Conservation (phyloP, 2,888 invertebrate species). For the Ectemnius continuus region DNA sequence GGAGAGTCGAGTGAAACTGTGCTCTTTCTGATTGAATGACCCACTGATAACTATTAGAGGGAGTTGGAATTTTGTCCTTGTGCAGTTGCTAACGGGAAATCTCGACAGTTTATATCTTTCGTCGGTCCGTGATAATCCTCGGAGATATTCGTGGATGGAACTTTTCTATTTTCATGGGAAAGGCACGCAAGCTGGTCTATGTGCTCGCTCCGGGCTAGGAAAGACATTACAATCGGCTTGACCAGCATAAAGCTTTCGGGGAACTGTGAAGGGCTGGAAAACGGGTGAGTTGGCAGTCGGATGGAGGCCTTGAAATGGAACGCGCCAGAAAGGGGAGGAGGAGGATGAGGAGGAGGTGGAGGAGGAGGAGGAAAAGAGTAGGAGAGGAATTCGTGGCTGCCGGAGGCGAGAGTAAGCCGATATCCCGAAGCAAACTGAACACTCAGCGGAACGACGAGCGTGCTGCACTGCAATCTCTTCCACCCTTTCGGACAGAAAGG, state of each 20-base stretch:
- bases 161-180: slow-evolving; percentile 23
- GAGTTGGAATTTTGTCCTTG: neutral
- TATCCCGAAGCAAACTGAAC: slow-evolving; percentile 51
- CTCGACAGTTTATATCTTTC: no score
- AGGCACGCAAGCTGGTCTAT: neutral
- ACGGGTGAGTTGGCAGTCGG: slow-evolving; percentile 15
- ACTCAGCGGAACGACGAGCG: slow-evolving; percentile 44
- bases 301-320: no score
- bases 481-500: slow-evolving; percentile 38
- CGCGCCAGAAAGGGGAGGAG: no score
- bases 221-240: slow-evolving; percentile 41
- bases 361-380: neutral
- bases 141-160: neutral
- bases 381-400: neutral
- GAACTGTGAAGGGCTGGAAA: slow-evolving; percentile 30
- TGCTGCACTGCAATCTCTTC: slow-evolving; percentile 43
- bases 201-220: neutral
- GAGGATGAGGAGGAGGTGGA: neutral
- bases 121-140: no score
- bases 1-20: no score
- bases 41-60: no score
- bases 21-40: no score
- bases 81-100: neutral
- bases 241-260: slow-evolving; percentile 45
- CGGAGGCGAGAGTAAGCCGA: slow-evolving; percentile 24